These are phyloP conservation scores for Rhingia campestris DNA, from an alignment of 2,888 invertebrate species.

Conservation along the genomic window DNA sequence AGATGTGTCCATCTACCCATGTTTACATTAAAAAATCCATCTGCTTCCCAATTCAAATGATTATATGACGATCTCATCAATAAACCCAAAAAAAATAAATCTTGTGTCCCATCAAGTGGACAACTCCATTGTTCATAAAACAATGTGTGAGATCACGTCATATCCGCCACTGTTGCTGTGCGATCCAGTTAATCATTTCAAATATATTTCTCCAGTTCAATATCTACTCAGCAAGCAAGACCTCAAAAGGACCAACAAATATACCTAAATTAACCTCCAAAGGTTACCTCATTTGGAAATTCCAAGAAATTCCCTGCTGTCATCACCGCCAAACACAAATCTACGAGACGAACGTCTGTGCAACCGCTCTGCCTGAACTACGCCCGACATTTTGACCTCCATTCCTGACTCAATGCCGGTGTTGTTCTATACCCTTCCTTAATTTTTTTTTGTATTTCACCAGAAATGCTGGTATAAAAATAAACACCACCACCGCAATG, in stretches of 20 bases:
- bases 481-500: constrained; percentile 19
- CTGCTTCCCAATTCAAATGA: no score
- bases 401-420: constrained; percentile 62
- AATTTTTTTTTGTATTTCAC: constrained; percentile 35
- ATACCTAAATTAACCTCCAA: constrained; percentile 58
- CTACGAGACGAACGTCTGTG: constrained; percentile 30
- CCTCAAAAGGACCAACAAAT: background rate
- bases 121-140: constrained; percentile 30
- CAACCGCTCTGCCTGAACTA: constrained; percentile 11
- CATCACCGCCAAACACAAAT: constrained; percentile 26
- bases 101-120: no score
- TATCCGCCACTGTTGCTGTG: constrained; percentile 38
- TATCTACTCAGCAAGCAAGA: constrained; percentile 22
- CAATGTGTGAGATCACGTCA: constrained; percentile 13
- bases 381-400: constrained; percentile 63
- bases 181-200: constrained; percentile 57
- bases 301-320: constrained; percentile 66
- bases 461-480: constrained; percentile 50
- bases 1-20: no score
- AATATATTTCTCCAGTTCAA: constrained; percentile 15
- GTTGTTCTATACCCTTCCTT: constrained; percentile 20
- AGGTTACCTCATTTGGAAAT: constrained; percentile 70
- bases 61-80: no score
- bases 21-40: no score
- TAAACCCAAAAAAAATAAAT: background rate